Evolutionary conservation across 2,113 vertebrate genomes (phyloP).

Genomic region (Emydocephalus ijimae): DNA sequence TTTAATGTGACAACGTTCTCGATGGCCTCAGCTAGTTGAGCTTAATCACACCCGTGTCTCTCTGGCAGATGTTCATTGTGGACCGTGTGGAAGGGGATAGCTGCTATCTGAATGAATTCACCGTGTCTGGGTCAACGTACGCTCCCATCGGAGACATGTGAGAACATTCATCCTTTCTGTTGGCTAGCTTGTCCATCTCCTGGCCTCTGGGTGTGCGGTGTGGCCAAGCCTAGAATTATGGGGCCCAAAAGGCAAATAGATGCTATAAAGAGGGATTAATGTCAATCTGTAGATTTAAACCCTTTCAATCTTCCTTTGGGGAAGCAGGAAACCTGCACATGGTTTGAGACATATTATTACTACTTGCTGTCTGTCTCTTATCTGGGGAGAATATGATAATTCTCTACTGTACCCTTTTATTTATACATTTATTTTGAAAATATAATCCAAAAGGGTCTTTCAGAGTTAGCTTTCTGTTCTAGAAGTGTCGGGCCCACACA

Average conservation of each 20-base stretch:
- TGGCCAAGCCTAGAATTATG: neutral
- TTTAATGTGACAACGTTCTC: neutral
- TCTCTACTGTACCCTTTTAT: neutral
- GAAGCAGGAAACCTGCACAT: neutral
- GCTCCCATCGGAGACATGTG: slow-evolving; percentile 96
- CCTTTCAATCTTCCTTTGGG: neutral
- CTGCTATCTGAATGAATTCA: slow-evolving; percentile 91
- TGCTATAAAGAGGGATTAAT: neutral
- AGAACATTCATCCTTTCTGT: slow-evolving; percentile 64
- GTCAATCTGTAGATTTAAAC: neutral
- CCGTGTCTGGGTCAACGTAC: slow-evolving; percentile 93
- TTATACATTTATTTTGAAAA: neutral
- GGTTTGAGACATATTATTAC: neutral
- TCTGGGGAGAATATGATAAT: neutral
- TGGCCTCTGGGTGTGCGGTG: neutral
- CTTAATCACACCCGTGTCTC: neutral
- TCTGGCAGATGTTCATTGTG: slow-evolving; percentile 89
- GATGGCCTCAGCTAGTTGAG: neutral
- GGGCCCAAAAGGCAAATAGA: neutral
- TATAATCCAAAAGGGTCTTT: neutral
- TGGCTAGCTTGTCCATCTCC: slow-evolving; percentile 20
- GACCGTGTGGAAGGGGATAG: slow-evolving; percentile 84
- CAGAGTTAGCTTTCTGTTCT: neutral
- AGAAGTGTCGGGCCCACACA: neutral
- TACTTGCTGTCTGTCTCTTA: neutral